These are phyloP conservation scores for Meriones unguiculatus DNA, from an alignment of 2,113 vertebrate species.

Conservation along the genomic window DNA sequence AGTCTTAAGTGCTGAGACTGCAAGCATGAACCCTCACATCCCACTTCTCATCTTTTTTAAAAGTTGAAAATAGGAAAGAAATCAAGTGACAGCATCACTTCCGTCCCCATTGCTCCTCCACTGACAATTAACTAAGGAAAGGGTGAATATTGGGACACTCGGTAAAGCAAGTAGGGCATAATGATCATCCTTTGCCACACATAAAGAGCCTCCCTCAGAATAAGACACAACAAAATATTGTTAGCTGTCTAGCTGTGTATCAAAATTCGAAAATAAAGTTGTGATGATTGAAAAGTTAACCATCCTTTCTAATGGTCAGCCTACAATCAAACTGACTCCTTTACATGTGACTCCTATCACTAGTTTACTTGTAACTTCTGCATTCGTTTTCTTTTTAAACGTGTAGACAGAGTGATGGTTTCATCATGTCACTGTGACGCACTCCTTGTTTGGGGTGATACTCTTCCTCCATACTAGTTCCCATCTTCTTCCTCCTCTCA, in stretches of 20 bases:
- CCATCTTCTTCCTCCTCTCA: not conserved
- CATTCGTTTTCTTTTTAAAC: not conserved
- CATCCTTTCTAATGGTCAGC: not conserved
- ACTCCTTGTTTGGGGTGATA: not conserved
- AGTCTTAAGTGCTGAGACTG: not conserved
- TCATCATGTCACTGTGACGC: not conserved
- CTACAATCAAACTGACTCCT: not conserved
- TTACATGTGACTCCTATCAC: not conserved
- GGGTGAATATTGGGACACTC: not conserved
- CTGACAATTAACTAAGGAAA: not conserved
- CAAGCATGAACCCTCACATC: not conserved
- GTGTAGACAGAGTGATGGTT: not conserved
- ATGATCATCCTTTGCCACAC: not conserved
- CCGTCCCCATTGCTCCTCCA: not conserved
- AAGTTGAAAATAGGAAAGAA: slow-evolving; percentile 47
- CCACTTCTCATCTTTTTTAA: not conserved
- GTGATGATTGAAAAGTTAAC: not conserved
- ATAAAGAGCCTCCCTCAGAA: not conserved
- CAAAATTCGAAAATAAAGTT: not conserved
- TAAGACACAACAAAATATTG: not conserved
- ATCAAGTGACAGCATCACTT: not conserved
- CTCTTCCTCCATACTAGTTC: not conserved
- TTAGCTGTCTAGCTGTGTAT: not conserved
- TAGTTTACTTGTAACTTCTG: not conserved
- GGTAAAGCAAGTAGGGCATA: not conserved